Evolutionary conservation across 2,888 invertebrate genomes (phyloP), one percentile per base, ranked within the genome.

Genomic region (Campaea margaritaria): DNA sequence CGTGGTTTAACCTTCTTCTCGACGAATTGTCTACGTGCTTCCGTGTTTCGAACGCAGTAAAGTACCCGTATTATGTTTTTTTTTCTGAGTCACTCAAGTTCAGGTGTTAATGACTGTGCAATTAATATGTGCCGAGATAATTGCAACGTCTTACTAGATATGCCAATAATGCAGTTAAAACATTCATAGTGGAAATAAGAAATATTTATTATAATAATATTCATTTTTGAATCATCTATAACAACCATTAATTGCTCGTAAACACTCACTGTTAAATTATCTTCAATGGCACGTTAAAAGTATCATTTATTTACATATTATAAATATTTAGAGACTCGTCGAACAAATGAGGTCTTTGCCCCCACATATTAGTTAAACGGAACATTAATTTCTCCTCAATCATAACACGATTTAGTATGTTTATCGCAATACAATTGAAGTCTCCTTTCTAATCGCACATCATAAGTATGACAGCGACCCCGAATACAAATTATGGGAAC

Each of bases 401-500:
- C 70, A 77, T 71, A 74, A 69, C 70, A 69, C 62, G 70, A 78
- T 77, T 76, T 70, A 66, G 68, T 78, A 68, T 74, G 81, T 85
- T 86, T 81, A 79, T 81, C 69, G 77, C 79, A 82, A 78, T 82
- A 85, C 86, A 88, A 88, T 89, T 88, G 85, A 82, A 79, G 78
- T 84, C 85, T 85, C 90, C 89, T 91, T 91, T 91, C 91, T 91
- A 91, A 91, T 89, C 84, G 75, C 81, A 60, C 54, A 81, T 84
- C 79, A 81, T 78, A 89, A 88, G 87, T 90, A 86, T 88, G 86
- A 86, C 90, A 80, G 76, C 83, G 89, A 86, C 91, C 91, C 86
- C 89, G 88, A 91, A 89, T 86, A 83, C 75, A 87, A 90, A 88
- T 89, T 87, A 92, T 90, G 87, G 86, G 91, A 90, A 88, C 89